phyloP scores from a whole-genome alignment of 2,888 invertebrate species.

The Drosophila maculinotata region DNA sequence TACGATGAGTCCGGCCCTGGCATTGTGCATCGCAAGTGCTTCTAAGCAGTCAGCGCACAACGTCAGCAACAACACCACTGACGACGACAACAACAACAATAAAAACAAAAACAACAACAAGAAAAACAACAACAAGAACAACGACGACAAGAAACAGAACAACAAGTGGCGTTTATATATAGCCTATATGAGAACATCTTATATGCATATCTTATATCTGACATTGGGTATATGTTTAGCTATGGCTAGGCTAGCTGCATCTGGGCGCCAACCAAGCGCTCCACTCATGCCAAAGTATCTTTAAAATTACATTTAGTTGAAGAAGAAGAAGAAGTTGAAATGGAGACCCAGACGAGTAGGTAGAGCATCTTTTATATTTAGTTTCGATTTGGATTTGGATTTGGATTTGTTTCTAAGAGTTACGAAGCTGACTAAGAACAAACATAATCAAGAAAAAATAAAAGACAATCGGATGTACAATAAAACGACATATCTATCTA shows the following conservation, averaged over 20 bases:
- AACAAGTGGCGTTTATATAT: constrained; percentile 69
- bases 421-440: constrained; percentile 50
- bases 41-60: constrained; percentile 87
- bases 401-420: constrained; percentile 57
- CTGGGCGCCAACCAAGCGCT: constrained; percentile 52
- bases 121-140: background rate
- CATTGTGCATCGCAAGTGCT: constrained; percentile 99
- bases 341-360: constrained; percentile 64
- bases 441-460: constrained; percentile 40
- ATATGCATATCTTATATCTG: constrained; percentile 59
- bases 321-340: constrained; percentile 44
- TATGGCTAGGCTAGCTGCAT: constrained; percentile 56
- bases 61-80: constrained; percentile 28
- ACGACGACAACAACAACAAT: constrained; percentile 11
- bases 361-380: constrained; percentile 69
- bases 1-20: constrained; percentile 87
- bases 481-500: constrained; percentile 27
- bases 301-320: constrained; percentile 81
- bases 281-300: constrained; percentile 67
- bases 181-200: constrained; percentile 53
- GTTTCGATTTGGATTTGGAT: constrained; percentile 51
- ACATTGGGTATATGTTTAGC: constrained; percentile 70
- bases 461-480: constrained; percentile 65
- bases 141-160: constrained; percentile 23
- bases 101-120: constrained; percentile 14